A percentile compares a stretch with the other conserved stretches of the same genome.
phyloP scores from a whole-genome alignment of 2,888 invertebrate species.

The Protula sp. region DNA sequence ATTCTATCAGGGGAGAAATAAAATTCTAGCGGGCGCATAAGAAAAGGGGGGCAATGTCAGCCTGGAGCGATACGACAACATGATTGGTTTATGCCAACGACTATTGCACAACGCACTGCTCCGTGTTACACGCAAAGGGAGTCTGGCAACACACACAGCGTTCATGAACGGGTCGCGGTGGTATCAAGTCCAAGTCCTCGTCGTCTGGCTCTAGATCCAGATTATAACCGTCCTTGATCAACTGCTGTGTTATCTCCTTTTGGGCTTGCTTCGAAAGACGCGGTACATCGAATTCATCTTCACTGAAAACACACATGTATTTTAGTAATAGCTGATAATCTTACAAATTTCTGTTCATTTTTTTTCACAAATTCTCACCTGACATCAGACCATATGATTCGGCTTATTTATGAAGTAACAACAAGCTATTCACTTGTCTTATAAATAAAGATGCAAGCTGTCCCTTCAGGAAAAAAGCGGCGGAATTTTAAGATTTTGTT shows the following conservation, averaged over 20 bases:
- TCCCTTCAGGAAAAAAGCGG: no score
- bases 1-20: no score
- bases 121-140: no score
- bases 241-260: slow-evolving; percentile 60
- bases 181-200: slow-evolving; percentile 57
- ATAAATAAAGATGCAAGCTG: no score
- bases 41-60: no score
- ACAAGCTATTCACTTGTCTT: no score
- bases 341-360: neutral
- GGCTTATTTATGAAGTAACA: no score
- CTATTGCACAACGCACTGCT: neutral
- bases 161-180: slow-evolving; percentile 55
- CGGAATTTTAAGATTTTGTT: no score
- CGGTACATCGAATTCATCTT: slow-evolving; percentile 49
- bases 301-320: slow-evolving; percentile 31
- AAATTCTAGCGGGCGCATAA: no score
- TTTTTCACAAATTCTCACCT: neutral
- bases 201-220: slow-evolving; percentile 61
- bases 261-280: slow-evolving; percentile 53
- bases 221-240: slow-evolving; percentile 60
- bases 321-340: neutral
- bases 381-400: neutral
- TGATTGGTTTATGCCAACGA: neutral
- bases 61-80: no score
- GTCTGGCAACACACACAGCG: slow-evolving; percentile 54